Percentiles rank a stretch among this genome's conserved stretches.
Evolutionary conservation across 1,140 invertebrate genomes (phyloP).

Genomic region (Drosophila tani): DNA sequence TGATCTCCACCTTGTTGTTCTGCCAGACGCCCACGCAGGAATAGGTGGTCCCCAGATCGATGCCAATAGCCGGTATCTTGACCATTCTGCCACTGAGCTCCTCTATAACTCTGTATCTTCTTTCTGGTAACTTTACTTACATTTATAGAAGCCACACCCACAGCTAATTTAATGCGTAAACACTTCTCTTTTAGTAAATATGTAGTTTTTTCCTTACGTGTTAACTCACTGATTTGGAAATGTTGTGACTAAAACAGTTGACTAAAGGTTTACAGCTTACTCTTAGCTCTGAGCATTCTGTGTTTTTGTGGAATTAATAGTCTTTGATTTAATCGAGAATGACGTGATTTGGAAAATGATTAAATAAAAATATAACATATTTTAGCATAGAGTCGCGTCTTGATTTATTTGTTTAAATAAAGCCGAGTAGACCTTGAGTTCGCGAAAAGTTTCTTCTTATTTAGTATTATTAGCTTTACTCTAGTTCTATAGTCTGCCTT

Average conservation of each 20-base stretch:
- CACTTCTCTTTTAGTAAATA: conserved; percentile 28
- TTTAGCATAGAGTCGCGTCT: neutral
- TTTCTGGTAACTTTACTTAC: neutral
- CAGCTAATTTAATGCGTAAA: conserved; percentile 24
- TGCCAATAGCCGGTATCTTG: conserved; percentile 89
- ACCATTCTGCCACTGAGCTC: no score
- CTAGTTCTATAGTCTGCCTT: no score
- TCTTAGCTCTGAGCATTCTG: conserved; percentile 23
- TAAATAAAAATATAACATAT: neutral
- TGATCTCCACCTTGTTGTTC: conserved; percentile 96
- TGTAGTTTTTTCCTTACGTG: conserved; percentile 21
- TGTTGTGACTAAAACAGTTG: conserved; percentile 41
- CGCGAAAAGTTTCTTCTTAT: neutral
- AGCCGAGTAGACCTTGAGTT: neutral
- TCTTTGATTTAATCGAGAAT: conserved; percentile 28
- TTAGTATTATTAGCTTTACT: no score
- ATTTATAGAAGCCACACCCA: neutral
- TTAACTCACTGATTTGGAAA: conserved; percentile 51
- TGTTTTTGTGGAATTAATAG: conserved; percentile 19
- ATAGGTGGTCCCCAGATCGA: conserved; percentile 92
- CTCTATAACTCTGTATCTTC: neutral
- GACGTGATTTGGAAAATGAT: conserved; percentile 29
- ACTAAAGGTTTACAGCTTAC: conserved; percentile 43
- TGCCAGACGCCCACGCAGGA: conserved; percentile 93
- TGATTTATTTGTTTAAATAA: neutral